phyloP scores from a whole-genome alignment of 2,888 invertebrate species.

The Synergus umbraculus region DNA sequence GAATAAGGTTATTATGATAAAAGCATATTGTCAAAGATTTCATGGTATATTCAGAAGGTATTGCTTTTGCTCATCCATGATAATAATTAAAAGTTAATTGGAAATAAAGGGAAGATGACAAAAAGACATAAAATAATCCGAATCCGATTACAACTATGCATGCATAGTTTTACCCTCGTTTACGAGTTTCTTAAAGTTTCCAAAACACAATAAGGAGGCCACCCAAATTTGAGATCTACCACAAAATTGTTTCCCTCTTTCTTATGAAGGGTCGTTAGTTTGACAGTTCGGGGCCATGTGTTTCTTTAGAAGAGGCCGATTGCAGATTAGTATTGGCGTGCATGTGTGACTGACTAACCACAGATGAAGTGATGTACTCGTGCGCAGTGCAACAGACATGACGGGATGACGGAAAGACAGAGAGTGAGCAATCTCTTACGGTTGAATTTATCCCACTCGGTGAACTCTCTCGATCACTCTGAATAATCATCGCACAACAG shows the following conservation, averaged over 20 bases:
- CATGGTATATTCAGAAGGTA: background rate
- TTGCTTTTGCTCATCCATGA: background rate
- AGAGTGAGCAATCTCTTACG: constrained; percentile 70
- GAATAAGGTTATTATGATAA: constrained; percentile 5
- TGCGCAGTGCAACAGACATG: constrained; percentile 1
- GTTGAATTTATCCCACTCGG: constrained; percentile 65
- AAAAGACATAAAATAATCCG: no score
- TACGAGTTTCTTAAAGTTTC: no score
- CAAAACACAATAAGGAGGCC: no score
- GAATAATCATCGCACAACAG: constrained; percentile 70
- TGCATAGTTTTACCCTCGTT: no score
- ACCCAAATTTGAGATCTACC: background rate
- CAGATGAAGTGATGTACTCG: constrained; percentile 34
- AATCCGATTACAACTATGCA: no score
- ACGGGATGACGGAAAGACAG: constrained; percentile 28
- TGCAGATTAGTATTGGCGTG: background rate
- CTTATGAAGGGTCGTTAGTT: background rate
- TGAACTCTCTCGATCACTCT: constrained; percentile 70
- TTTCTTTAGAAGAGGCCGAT: constrained; percentile 20
- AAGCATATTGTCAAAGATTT: background rate
- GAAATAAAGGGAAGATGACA: no score
- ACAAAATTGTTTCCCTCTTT: constrained; percentile 8
- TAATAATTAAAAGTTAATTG: no score
- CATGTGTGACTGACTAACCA: constrained; percentile 35
- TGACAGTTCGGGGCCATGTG: constrained; percentile 36